Evolutionary conservation across 2,113 vertebrate species (phyloP).

Genomic region (Albula goreensis): DNA sequence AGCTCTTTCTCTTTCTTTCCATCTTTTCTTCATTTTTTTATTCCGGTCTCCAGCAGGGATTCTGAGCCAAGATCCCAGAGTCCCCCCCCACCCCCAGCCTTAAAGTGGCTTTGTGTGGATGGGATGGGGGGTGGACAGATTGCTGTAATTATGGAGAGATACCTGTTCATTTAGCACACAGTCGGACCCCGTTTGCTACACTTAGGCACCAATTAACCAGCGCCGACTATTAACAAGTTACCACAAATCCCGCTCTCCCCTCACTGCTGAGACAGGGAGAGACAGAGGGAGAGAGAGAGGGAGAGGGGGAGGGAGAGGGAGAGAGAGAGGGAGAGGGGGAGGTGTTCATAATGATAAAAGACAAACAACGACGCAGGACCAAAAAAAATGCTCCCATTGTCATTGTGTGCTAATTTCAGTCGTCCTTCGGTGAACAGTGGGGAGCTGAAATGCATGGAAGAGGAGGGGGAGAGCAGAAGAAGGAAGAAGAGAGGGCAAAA

Average conservation of each 20-base stretch:
- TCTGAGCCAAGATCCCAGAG: slow-evolving; percentile 82
- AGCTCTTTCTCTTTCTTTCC: slow-evolving; percentile 81
- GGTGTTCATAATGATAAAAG: slow-evolving; percentile 42
- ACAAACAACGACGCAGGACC: slow-evolving; percentile 24
- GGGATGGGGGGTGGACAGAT: slow-evolving; percentile 81
- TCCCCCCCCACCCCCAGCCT: slow-evolving; percentile 70
- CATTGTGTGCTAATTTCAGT: slow-evolving; percentile 89
- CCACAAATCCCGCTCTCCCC: slow-evolving; percentile 40
- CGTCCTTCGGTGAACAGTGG: slow-evolving; percentile 62
- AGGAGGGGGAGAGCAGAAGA: slow-evolving; percentile 45
- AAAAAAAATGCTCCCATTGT: slow-evolving; percentile 62
- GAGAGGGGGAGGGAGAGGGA: slow-evolving; percentile 16
- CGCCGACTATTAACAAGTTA: slow-evolving; percentile 90
- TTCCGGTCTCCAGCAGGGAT: slow-evolving; percentile 86
- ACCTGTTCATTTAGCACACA: slow-evolving; percentile 99
- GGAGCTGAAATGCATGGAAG: background rate
- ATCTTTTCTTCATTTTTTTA: slow-evolving; percentile 81
- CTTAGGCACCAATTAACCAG: slow-evolving; percentile 99
- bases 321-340: slow-evolving; percentile 15
- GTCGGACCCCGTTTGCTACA: slow-evolving; percentile 90
- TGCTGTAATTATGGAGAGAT: slow-evolving; percentile 99
- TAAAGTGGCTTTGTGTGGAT: slow-evolving; percentile 75
- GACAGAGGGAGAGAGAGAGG: slow-evolving; percentile 7
- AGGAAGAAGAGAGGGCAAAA: slow-evolving; percentile 46
- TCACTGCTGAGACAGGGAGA: slow-evolving; percentile 72